These are phyloP conservation scores for Matsumyia berberina DNA, from an alignment of 2,888 invertebrate species.

Conservation along the genomic window DNA sequence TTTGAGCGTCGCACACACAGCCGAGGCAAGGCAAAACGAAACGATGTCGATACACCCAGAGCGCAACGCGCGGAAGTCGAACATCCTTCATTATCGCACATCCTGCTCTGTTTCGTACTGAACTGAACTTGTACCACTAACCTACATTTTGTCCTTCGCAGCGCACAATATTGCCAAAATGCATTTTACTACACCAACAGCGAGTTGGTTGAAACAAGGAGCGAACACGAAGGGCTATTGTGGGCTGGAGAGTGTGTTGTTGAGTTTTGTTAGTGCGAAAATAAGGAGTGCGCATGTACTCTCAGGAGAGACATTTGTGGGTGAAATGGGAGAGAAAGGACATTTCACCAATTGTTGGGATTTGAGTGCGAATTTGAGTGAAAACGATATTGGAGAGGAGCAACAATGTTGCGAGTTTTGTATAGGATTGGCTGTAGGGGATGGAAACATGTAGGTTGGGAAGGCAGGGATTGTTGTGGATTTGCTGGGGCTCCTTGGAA, in stretches of 20 bases:
- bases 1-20: slow-evolving; percentile 45
- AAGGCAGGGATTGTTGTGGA: too few relatives aligned
- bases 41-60: slow-evolving; percentile 64
- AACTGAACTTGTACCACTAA: slow-evolving; percentile 75
- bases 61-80: slow-evolving; percentile 67
- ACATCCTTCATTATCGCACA: slow-evolving; percentile 66
- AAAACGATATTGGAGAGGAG: slow-evolving; percentile 37
- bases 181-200: slow-evolving; percentile 48
- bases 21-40: not conserved
- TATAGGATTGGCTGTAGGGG: not conserved
- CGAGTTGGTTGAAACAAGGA: not conserved
- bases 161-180: slow-evolving; percentile 61
- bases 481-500: too few relatives aligned
- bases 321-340: not conserved
- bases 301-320: slow-evolving; percentile 1
- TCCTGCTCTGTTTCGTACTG: slow-evolving; percentile 66
- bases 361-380: slow-evolving; percentile 48
- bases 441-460: too few relatives aligned
- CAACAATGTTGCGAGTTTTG: slow-evolving; percentile 11
- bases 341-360: slow-evolving; percentile 42
- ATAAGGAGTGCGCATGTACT: slow-evolving; percentile 45
- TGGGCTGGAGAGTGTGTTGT: slow-evolving; percentile 16
- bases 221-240: not conserved
- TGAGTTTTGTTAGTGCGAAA: slow-evolving; percentile 11
- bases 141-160: slow-evolving; percentile 61